These are phyloP conservation scores for Oreochromis grahami DNA, from an alignment of 2,797 vertebrate genomes.

Conservation along the genomic window DNA sequence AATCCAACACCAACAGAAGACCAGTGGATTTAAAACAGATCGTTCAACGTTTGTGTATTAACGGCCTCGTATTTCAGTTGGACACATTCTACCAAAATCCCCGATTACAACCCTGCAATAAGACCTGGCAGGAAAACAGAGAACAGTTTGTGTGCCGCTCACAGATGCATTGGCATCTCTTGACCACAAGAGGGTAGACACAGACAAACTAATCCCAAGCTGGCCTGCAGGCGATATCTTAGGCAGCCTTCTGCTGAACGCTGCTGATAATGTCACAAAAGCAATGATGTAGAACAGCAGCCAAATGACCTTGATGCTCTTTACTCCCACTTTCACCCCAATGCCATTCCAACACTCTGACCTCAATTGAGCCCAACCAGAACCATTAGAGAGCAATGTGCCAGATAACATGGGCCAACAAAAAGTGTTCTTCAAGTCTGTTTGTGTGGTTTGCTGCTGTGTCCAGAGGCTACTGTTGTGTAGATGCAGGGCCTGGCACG, in stretches of 20 bases:
- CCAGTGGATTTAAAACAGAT: not conserved
- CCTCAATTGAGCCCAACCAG: slow-evolving; percentile 53
- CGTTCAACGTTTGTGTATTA: not conserved
- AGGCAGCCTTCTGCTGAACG: slow-evolving; percentile 31
- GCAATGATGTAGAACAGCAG: slow-evolving; percentile 25
- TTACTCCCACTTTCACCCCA: slow-evolving; percentile 51
- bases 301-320: slow-evolving; percentile 67
- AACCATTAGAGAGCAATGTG: slow-evolving; percentile 50
- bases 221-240: not conserved
- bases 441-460: slow-evolving; percentile 44
- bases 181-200: slow-evolving; percentile 55
- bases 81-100: not conserved
- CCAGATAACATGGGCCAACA: slow-evolving; percentile 52
- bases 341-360: slow-evolving; percentile 44
- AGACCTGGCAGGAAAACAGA: not conserved
- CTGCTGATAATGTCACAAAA: slow-evolving; percentile 52
- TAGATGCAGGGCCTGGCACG: slow-evolving; percentile 49
- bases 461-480: slow-evolving; percentile 58
- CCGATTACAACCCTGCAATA: not conserved
- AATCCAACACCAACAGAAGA: not conserved
- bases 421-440: slow-evolving; percentile 40
- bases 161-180: slow-evolving; percentile 5
- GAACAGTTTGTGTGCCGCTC: not conserved
- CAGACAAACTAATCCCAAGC: slow-evolving; percentile 7
- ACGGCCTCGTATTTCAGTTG: not conserved